Conservation (phyloP, 2,113 vertebrate species). For the Baryphthengus martii region DNA sequence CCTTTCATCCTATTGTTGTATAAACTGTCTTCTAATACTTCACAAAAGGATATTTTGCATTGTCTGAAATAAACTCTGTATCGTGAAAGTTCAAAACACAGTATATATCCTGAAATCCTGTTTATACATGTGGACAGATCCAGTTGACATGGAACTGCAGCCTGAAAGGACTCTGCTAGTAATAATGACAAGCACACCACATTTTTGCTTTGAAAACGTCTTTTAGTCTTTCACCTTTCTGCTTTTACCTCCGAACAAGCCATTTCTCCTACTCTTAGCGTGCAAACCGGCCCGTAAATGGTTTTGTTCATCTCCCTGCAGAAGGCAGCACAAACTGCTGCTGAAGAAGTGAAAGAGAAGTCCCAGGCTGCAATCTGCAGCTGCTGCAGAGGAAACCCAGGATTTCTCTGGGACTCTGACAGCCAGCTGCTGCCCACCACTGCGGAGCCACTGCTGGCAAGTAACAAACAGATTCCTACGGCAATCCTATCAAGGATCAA, state of each 20-base stretch:
- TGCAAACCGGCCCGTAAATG: neutral
- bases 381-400: neutral
- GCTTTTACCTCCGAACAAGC: neutral
- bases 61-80: neutral
- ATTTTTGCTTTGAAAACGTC: neutral
- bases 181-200: neutral
- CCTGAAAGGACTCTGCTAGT: neutral
- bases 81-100: neutral
- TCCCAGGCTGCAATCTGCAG: neutral
- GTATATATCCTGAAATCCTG: neutral
- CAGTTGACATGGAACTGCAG: neutral
- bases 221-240: neutral
- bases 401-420: neutral
- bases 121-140: accelerated
- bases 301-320: neutral
- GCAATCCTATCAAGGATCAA: neutral
- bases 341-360: neutral
- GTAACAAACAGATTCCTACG: neutral
- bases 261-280: neutral
- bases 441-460: too few relatives aligned
- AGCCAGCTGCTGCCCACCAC: neutral
- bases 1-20: neutral
- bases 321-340: neutral
- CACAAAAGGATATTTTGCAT: neutral
- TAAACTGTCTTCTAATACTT: neutral